Base-by-base conservation (phyloP, 2,113 vertebrate species). In the Amphiprion percula region DNA sequence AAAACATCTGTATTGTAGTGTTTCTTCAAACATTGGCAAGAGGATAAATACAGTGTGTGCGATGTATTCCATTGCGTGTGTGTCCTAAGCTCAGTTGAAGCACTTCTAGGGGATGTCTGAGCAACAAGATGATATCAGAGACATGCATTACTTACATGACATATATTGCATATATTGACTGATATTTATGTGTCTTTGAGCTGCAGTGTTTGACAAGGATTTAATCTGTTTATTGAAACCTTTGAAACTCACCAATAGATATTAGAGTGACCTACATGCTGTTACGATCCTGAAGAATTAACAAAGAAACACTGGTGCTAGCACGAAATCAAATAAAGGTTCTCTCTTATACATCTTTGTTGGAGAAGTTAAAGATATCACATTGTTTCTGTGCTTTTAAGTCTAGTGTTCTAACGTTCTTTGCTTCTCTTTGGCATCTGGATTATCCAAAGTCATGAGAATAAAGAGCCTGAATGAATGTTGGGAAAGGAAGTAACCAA, bases 1-100 rank as follows among this genome's bases (percentile, higher is more conserved):
- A 44, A 83, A 64, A 87, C 80, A 88, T 83, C 75, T 86, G 78
- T 55, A 64, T 72, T 60, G 65, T 46, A 60, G 72, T 60, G 56
- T 74, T 68, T 84, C 52, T 72, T 62, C 54, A 79, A 72, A 76
- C 60, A 74, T 37, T 78, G 74, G 54, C 49, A 66, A 3, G 33
- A 67, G 19, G 46, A 55, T 52, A 66, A 81, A 58, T 52, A 56
- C 8, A 8, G 46, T 63, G 28, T 5, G 21, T 23, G 15, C 10
- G 14, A 41, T 58, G 66, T 65, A 39, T 67, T 23, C 4, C 0
- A 44, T 14, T 44, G 19, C 19, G 14, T 62, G 66, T 72, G 54
- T 78, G 6, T 46, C 41, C 4, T 46, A 28, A 58, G 17, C 37
- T n/a, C 65, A 58, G 46, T 24, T 54, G 49, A 59, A 55, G 55